Percentiles rank a stretch among this genome's conserved stretches.
phyloP scores from a whole-genome alignment of 2,888 invertebrate species.

The Orgyia antiqua region DNA sequence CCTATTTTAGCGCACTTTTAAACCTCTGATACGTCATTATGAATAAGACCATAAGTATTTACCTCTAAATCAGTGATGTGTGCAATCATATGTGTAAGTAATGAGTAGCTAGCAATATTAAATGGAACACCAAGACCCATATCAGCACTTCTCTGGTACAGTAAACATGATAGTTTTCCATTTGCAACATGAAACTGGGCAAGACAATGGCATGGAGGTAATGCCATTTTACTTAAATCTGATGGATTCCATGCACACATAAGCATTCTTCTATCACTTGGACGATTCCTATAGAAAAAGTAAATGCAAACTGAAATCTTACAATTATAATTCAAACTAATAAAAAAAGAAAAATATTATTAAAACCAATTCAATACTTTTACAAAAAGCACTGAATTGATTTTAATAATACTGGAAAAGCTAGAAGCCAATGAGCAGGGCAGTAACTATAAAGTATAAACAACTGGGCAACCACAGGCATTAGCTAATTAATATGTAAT shows the following conservation, averaged over 20 bases:
- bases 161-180: slow-evolving; percentile 91
- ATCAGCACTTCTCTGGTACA: slow-evolving; percentile 98
- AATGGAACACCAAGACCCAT: slow-evolving; percentile 99
- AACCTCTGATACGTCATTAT: too few species aligned
- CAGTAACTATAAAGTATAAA: too few species aligned
- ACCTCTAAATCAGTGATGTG: slow-evolving; percentile 94
- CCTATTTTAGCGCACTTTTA: too few species aligned
- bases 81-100: slow-evolving; percentile 97
- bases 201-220: slow-evolving; percentile 97
- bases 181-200: slow-evolving; percentile 95
- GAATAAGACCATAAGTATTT: slow-evolving; percentile 8
- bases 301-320: too few species aligned
- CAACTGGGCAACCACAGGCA: too few species aligned
- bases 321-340: too few species aligned
- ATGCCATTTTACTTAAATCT: slow-evolving; percentile 93
- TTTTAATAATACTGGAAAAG: too few species aligned
- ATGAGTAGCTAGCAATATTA: slow-evolving; percentile 97
- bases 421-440: too few species aligned
- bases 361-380: too few species aligned
- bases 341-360: too few species aligned
- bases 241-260: slow-evolving; percentile 97
- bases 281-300: slow-evolving; percentile 79
- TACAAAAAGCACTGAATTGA: too few species aligned
- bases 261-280: slow-evolving; percentile 92
- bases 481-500: too few species aligned